These are phyloP conservation scores for Galagoides demidoff DNA, from an alignment of 2,797 vertebrate species.

Conservation along the genomic window DNA sequence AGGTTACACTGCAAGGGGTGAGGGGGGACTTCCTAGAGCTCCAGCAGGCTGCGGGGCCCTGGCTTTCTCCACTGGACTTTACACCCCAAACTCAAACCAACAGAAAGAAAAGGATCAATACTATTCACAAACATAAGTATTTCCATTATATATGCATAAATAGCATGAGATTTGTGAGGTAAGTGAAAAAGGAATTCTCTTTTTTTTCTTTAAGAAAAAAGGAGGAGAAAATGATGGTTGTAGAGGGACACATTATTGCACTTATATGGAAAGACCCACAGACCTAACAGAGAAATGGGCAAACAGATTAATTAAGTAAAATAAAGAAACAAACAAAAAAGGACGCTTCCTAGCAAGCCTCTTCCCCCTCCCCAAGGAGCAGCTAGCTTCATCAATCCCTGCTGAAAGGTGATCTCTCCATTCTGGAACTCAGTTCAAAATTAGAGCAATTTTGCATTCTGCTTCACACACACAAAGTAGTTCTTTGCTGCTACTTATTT, in stretches of 20 bases:
- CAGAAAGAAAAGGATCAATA: background rate
- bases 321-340: background rate
- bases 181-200: background rate
- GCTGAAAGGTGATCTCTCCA: background rate
- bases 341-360: background rate
- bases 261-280: background rate
- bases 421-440: background rate
- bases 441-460: background rate
- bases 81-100: background rate
- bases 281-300: background rate
- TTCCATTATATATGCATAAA: background rate
- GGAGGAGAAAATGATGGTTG: background rate
- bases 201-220: background rate
- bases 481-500: conserved; percentile 71
- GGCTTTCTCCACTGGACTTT: background rate
- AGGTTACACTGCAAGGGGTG: background rate
- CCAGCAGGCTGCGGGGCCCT: background rate
- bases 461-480: conserved; percentile 22
- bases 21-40: background rate
- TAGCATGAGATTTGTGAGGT: background rate
- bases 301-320: background rate
- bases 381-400: background rate
- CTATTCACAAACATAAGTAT: background rate
- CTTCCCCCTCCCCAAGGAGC: background rate
- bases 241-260: background rate